Conservation (phyloP, 1,140 invertebrate species). For the Megalopta genalis region DNA sequence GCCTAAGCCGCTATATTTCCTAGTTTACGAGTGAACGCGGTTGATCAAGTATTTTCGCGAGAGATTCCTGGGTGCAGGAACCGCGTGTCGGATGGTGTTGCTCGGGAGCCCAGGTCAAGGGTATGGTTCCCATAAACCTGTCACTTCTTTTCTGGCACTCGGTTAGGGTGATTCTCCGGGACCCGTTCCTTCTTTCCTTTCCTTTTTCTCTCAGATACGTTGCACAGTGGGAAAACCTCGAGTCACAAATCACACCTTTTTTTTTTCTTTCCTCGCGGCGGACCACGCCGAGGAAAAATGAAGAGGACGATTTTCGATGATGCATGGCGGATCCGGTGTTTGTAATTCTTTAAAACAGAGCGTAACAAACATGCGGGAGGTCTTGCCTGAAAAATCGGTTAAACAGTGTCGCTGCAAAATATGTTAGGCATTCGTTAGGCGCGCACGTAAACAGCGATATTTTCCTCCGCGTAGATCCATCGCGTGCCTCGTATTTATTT, state of each 20-base stretch:
- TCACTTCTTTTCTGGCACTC: slow-evolving; percentile 43
- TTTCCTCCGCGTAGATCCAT: too few species aligned
- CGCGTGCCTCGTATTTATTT: too few species aligned
- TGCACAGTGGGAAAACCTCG: slow-evolving; percentile 24
- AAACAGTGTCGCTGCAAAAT: too few species aligned
- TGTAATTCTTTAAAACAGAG: not conserved
- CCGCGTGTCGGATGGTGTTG: not conserved
- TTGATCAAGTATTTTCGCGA: slow-evolving; percentile 7
- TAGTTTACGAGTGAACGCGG: slow-evolving; percentile 22
- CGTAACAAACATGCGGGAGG: not conserved
- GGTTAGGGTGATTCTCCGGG: slow-evolving; percentile 27
- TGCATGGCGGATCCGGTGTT: not conserved
- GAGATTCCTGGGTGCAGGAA: not conserved
- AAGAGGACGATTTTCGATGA: slow-evolving; percentile 9
- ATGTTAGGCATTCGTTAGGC: too few species aligned
- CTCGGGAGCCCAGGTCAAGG: slow-evolving; percentile 40
- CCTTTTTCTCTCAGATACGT: not conserved
- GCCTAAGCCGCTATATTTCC: slow-evolving; percentile 36
- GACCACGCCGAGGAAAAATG: slow-evolving; percentile 13
- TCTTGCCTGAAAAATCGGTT: too few species aligned
- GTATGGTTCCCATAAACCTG: slow-evolving; percentile 48
- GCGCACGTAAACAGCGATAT: too few species aligned
- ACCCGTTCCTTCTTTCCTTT: not conserved
- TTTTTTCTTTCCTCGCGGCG: not conserved
- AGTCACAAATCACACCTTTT: slow-evolving; percentile 33